Evolutionary conservation across 2,113 vertebrate species (phyloP).

Genomic region (Gnathonemus longibarbis): DNA sequence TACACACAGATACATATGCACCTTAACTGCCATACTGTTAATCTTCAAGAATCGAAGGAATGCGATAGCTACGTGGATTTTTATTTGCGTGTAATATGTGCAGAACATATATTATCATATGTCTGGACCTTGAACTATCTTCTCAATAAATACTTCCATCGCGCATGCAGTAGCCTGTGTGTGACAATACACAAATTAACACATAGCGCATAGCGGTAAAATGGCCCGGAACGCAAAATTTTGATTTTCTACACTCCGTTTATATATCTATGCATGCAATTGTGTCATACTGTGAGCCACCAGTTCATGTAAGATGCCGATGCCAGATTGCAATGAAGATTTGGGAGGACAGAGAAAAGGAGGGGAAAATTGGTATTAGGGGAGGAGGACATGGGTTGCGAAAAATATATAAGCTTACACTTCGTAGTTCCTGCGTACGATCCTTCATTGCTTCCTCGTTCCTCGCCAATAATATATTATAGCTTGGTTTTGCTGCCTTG

Average conservation of each 20-base stretch:
- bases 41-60: conserved; percentile 4
- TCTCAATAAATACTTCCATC: conserved; percentile 17
- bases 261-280: not conserved
- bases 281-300: conserved; percentile 2
- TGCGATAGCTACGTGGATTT: not conserved
- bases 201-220: conserved; percentile 15
- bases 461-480: conserved; percentile 33
- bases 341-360: conserved; percentile 26
- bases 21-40: not conserved
- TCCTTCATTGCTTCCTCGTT: conserved; percentile 51
- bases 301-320: conserved; percentile 26
- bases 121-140: conserved; percentile 11
- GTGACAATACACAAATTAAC: conserved; percentile 22
- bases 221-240: conserved; percentile 10
- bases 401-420: conserved; percentile 44
- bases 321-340: conserved; percentile 35
- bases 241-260: not conserved
- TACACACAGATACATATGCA: not conserved
- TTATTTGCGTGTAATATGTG: not conserved
- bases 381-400: conserved; percentile 20
- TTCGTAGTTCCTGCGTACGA: conserved; percentile 53
- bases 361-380: conserved; percentile 21
- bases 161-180: conserved; percentile 17
- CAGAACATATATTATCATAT: not conserved
- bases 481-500: conserved; percentile 32